Base-by-base conservation (phyloP, 2,113 vertebrate species). In the Sinocyclocheilus anshuiensis region DNA sequence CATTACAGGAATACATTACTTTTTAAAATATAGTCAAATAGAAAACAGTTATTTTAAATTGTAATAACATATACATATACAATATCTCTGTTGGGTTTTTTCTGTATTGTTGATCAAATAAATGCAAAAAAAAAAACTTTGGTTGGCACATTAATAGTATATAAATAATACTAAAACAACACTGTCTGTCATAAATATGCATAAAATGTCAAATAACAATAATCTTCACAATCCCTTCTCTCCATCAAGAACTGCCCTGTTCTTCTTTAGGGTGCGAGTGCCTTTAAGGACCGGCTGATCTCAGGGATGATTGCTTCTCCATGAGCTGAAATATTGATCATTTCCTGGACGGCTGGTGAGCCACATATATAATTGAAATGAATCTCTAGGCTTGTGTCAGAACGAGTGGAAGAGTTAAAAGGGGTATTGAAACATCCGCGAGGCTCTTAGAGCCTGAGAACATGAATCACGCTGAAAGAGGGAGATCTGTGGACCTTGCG, bases 261-360 rank as follows among this genome's bases (percentile, higher is more conserved):
- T 61, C 39, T 36, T n/a, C 26, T 50, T n/a, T 3, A 76, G 77
- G 77, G 77, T 65, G 81, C 1, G 22, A 33, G 59, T 26, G 57
- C 76, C 85, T 88, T 86, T 87, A 82, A 82, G 86, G 63, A 87
- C 77, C 86, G 84, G 81, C 88, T 89, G 90, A 50, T 90, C 87
- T 78, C 84, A 80, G 57, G 87, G 75, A 89, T 89, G 88, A 87
- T 89, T 88, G 76, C 84, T 84, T 84, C 88, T 85, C 72, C 77
- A 67, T 77, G 86, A 87, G 57, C 39, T 90, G 86, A 90, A 91
- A 90, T 90, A 91, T 91, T 89, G 89, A 90, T 91, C 50, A 81
- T 86, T 86, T 84, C 83, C 84, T 69, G 82, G 84, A 63, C 18
- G n/a, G 84, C 77, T 53, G 24, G 77, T 59, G 87, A 76, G 67